Conservation (phyloP, 1,140 invertebrate species). For the Aphidius ervi region DNA sequence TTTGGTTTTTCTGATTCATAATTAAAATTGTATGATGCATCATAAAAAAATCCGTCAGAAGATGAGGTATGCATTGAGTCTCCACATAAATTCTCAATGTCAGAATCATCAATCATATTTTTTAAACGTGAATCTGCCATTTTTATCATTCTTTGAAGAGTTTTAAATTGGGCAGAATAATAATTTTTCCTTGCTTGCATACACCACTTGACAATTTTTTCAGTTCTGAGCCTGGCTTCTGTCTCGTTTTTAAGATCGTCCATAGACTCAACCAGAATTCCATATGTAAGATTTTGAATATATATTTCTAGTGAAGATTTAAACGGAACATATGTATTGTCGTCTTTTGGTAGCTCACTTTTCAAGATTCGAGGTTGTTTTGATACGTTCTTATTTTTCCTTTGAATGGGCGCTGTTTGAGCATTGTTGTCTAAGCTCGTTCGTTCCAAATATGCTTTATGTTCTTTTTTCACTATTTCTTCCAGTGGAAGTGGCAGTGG, state of each 20-base stretch:
- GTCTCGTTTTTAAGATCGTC: too few species aligned
- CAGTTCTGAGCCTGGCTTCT: not conserved
- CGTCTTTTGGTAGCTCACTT: not conserved
- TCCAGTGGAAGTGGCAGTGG: not conserved
- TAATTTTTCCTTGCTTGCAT: not conserved
- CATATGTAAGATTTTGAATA: not conserved
- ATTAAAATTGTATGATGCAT: not conserved
- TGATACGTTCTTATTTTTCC: not conserved
- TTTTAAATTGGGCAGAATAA: not conserved
- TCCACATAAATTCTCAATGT: not conserved
- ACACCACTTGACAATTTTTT: not conserved
- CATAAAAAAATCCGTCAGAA: not conserved
- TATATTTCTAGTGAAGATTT: not conserved
- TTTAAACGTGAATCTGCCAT: not conserved
- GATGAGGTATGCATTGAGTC: not conserved
- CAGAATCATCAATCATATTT: not conserved
- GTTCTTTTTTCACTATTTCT: not conserved
- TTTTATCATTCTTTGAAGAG: not conserved
- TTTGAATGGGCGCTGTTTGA: not conserved
- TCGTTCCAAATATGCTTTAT: not conserved
- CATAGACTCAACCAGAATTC: not conserved
- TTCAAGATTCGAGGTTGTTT: not conserved
- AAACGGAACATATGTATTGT: not conserved
- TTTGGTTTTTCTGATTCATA: constrained; percentile 67
- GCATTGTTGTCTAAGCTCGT: not conserved